Evolutionary conservation across 2,888 invertebrate species (phyloP), one percentile per base, ranked within the genome.

Genomic region (Diplazon laetatorius): DNA sequence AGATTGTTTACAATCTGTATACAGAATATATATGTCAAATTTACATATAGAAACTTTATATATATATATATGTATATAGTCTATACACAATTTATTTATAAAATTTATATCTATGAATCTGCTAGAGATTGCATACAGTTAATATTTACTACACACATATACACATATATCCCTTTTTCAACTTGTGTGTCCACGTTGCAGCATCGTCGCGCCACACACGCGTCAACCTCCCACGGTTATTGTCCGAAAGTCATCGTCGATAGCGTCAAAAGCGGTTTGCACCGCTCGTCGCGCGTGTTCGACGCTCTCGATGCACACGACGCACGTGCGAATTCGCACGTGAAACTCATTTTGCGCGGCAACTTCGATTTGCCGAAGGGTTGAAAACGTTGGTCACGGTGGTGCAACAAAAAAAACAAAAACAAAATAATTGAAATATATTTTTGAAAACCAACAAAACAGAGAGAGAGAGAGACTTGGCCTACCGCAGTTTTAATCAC

Each of bases 401-500:
- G 12, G 35, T 3, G 16, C n/a, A 37, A 30, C 46, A 16, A n/a
- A 20, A 44, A 57, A 69, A n/a, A 70, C 35, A 22, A 30, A 46
- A 30, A 30, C 5, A 4, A 20, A 55, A 82, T 78, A 72, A 59
- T n/a, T n/a, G n/a, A n/a, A n/a, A n/a, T n/a, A n/a, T n/a, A n/a
- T n/a, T n/a, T n/a, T n/a, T n/a, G n/a, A n/a, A n/a, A n/a, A n/a
- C n/a, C n/a, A n/a, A n/a, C n/a, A n/a, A n/a, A n/a, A n/a, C n/a
- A n/a, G n/a, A n/a, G n/a, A 44, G 44, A 35, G 60, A 46, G 69
- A 76, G 78, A 82, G 78, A 83, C 81, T 81, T 83, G 86, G 88
- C 87, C 88, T 87, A 88, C 89, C 87, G 85, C 87, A 86, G 87
- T 83, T 84, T 87, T 71, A 44, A 59, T 42, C 85, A 85, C 82